phyloP scores from a whole-genome alignment of 53 echinoderm and acorn worm genomes.

The Pentamera pediparva region DNA sequence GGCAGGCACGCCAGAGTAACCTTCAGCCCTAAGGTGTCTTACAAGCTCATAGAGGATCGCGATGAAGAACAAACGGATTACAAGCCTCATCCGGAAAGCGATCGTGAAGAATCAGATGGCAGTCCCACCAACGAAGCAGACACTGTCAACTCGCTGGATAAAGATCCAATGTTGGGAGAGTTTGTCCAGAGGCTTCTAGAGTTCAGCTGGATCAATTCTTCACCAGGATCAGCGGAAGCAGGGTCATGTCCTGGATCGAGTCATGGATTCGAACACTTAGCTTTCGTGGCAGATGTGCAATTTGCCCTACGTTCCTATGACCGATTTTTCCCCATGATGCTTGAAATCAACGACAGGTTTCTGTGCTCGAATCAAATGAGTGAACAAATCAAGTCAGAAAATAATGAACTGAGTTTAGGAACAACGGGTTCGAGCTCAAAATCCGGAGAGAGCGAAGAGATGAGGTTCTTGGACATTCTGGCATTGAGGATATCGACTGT shows the following conservation, averaged over 20 bases:
- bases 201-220: conserved; percentile 8
- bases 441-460: too few species aligned
- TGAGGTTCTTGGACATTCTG: conserved; percentile 2
- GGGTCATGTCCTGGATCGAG: too few species aligned
- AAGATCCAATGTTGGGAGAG: not conserved
- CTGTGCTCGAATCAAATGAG: too few species aligned
- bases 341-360: not conserved
- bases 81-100: not conserved
- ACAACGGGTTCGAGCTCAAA: too few species aligned
- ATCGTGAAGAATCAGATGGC: not conserved
- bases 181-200: not conserved
- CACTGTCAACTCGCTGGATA: not conserved
- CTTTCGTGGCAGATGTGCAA: not conserved
- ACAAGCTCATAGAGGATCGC: not conserved
- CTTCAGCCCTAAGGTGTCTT: not conserved
- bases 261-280: too few species aligned
- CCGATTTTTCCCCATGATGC: not conserved
- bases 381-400: too few species aligned
- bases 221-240: too few species aligned
- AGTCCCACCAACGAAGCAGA: not conserved
- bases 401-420: too few species aligned
- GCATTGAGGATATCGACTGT: not conserved
- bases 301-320: conserved; percentile 1
- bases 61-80: not conserved
- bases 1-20: not conserved